Conservation (phyloP, 2,888 invertebrate species). For the Agrotis segetum region DNA sequence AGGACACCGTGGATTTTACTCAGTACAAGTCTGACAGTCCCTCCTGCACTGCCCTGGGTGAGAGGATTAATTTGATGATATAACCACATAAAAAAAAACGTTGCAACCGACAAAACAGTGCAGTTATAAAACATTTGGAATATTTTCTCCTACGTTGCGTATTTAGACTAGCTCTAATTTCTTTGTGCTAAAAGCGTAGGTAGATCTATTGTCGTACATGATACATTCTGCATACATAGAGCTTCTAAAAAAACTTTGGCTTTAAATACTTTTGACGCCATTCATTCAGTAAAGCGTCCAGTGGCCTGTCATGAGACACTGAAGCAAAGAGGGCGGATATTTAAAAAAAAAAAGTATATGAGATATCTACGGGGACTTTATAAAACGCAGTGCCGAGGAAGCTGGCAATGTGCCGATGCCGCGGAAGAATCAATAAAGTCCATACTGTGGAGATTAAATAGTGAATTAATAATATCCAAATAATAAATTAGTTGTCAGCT, state of each 20-base stretch:
- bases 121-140: too few species aligned
- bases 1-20: too few species aligned
- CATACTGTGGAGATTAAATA: conserved; percentile 21
- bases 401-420: conserved; percentile 46
- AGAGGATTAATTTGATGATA: too few species aligned
- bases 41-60: too few species aligned
- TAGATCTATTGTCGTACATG: too few species aligned
- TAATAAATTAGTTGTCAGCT: not conserved
- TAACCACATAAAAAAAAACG: too few species aligned
- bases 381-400: conserved; percentile 39
- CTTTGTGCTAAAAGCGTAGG: not conserved
- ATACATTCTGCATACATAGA: too few species aligned
- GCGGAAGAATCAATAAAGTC: conserved; percentile 41
- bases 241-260: not conserved
- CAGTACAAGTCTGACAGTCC: too few species aligned
- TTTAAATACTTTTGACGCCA: not conserved
- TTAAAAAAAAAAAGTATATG: conserved; percentile 2
- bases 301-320: not conserved
- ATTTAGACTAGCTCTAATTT: too few species aligned
- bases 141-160: too few species aligned
- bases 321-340: not conserved
- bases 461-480: conserved; percentile 2
- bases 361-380: conserved; percentile 14
- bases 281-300: not conserved
- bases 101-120: too few species aligned